phyloP scores from a whole-genome alignment of 2,113 vertebrate species.

The Corapipo altera region DNA sequence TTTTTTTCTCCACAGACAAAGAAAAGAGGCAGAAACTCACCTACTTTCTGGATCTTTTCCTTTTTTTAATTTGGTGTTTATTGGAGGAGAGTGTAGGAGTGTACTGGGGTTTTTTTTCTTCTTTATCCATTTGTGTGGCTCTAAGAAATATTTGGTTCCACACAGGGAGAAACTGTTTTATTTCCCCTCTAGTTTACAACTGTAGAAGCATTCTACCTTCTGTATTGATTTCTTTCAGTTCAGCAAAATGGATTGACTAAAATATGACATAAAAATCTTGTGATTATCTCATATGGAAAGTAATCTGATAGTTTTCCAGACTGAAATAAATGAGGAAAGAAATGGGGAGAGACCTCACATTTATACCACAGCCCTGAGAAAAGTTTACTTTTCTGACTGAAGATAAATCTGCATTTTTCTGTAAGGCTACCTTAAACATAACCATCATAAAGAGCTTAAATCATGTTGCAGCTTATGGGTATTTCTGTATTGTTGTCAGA shows the following conservation, averaged over 20 bases:
- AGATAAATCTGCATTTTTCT: not conserved
- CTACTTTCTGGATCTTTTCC: not conserved
- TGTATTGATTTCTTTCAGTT: not conserved
- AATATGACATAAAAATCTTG: not conserved
- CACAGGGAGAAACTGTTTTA: not conserved
- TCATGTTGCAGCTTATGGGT: not conserved
- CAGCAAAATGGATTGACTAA: not conserved
- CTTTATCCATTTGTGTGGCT: not conserved
- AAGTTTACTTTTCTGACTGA: not conserved
- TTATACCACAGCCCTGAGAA: not conserved
- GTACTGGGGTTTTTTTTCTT: not conserved
- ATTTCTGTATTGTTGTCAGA: constrained; percentile 44
- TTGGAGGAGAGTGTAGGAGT: fast-evolving
- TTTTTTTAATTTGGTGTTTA: not conserved
- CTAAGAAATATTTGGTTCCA: not conserved
- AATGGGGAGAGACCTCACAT: not conserved
- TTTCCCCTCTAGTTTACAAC: not conserved
- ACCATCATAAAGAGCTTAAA: not conserved
- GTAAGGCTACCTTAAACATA: not conserved
- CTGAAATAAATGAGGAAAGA: not conserved
- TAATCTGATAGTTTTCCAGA: not conserved
- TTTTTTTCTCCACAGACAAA: not conserved
- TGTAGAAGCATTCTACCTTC: not conserved
- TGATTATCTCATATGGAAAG: not conserved
- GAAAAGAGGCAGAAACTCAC: not conserved